Conservation (phyloP, 2,888 invertebrate genomes). For the Stenurella melanura region DNA sequence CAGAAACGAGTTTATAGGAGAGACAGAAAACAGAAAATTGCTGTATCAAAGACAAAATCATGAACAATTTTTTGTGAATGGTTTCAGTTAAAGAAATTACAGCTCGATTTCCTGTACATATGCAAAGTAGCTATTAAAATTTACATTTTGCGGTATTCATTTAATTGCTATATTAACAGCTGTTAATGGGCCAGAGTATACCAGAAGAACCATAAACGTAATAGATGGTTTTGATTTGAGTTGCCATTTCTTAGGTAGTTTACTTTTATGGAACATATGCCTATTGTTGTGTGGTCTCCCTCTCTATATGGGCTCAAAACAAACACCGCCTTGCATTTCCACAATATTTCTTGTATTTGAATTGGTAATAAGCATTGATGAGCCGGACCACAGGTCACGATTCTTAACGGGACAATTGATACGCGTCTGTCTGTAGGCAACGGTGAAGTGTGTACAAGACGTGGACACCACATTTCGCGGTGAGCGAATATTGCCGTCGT, state of each 20-base stretch:
- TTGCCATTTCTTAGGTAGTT: conserved; percentile 7
- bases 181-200: not conserved
- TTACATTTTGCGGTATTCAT: conserved; percentile 2
- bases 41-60: not conserved
- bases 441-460: conserved; percentile 44
- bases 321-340: conserved; percentile 27
- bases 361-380: conserved; percentile 37
- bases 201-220: not conserved
- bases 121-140: not conserved
- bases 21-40: not conserved
- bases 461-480: conserved; percentile 13
- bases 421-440: conserved; percentile 36
- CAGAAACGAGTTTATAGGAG: not conserved
- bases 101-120: not conserved
- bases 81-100: not conserved
- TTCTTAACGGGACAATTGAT: conserved; percentile 39
- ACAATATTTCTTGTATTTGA: conserved; percentile 21
- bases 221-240: not conserved
- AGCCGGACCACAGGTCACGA: conserved; percentile 42
- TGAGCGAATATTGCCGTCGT: not conserved
- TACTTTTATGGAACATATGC: conserved; percentile 2
- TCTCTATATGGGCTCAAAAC: conserved; percentile 16
- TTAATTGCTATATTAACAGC: conserved; percentile 8
- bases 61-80: not conserved
- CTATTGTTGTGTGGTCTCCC: conserved; percentile 33